Base-by-base conservation (phyloP, 2,888 invertebrate species). In the Gisinianus flammeolus region DNA sequence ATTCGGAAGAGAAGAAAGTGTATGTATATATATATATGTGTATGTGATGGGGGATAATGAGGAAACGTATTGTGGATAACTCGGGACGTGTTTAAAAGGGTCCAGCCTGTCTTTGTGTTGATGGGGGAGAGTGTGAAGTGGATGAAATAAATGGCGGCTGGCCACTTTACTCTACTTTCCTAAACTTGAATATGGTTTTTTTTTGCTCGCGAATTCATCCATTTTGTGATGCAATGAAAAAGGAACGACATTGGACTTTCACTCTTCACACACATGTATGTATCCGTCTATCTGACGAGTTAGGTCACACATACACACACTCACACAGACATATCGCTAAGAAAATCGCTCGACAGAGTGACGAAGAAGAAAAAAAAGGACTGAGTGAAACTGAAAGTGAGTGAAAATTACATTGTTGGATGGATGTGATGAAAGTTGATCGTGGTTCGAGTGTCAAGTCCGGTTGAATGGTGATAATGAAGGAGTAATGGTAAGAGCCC, bases 401-500 rank as follows among this genome's bases (percentile, higher is more conserved):
- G 44, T 44, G 44, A 2, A 44, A 2, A 12, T 44, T 44, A 12
- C 44, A 44, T 19, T 16, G 44, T 44, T n/a, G 19, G 44, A 19
- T 44, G 2, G 3, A 44, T 16, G 44, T 44, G 44, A 44, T 44
- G 44, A 44, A 44, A 44, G 19, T 44, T 44, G 44, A 44, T 12
- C 44, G 44, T 44, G 44, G 44, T 44, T 44, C 16, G 44, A 44
- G 44, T 44, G 44, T 44, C 16, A 44, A 44, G 62, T 62, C 16
- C 12, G 26, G 54, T 62, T 62, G 62, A 62, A 62, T 62, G 62
- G 26, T 62, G 62, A 62, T 62, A 62, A 62, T 62, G 62, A 28
- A 62, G 28, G 28, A 62, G 62, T 28, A 62, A 62, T 62, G 62
- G 62, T 22, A 44, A 62, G 62, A 24, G 44, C 12, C 44, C 16